Percentiles rank a stretch among this genome's conserved stretches.
These are phyloP conservation scores for Falco rusticolus DNA, from an alignment of 2,797 vertebrate genomes.

Conservation along the genomic window DNA sequence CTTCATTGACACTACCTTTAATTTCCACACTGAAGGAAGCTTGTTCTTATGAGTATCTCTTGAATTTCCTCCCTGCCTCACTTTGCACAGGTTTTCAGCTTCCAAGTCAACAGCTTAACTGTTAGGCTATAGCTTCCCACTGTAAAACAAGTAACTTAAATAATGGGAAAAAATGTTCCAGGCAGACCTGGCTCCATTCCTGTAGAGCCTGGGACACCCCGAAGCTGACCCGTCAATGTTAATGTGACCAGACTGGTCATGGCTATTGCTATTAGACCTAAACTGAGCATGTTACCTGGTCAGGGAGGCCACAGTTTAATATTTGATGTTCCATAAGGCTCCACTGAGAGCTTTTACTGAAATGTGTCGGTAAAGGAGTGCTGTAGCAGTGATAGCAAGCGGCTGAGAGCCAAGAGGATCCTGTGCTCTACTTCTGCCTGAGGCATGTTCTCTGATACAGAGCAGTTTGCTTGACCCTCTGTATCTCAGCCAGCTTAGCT, in stretches of 20 bases:
- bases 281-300: not conserved
- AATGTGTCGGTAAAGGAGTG: not conserved
- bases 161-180: not conserved
- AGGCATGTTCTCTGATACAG: constrained; percentile 35
- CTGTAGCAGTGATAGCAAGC: not conserved
- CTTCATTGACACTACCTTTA: not conserved
- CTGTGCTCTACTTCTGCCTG: not conserved
- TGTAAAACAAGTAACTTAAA: not conserved
- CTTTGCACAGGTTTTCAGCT: not conserved
- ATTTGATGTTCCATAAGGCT: constrained; percentile 38
- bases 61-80: not conserved
- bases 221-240: not conserved
- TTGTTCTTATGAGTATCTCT: not conserved
- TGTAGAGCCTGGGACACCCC: not conserved
- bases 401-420: not conserved
- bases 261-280: constrained; percentile 17
- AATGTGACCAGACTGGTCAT: not conserved
- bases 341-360: not conserved
- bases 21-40: not conserved
- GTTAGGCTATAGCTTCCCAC: not conserved
- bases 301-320: constrained; percentile 48
- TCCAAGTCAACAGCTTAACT: not conserved
- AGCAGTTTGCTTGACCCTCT: not conserved
- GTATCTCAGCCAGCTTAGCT: not conserved
- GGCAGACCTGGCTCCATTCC: not conserved